phyloP scores from a whole-genome alignment of 2,113 vertebrate genomes.

The Isichthys henryi region DNA sequence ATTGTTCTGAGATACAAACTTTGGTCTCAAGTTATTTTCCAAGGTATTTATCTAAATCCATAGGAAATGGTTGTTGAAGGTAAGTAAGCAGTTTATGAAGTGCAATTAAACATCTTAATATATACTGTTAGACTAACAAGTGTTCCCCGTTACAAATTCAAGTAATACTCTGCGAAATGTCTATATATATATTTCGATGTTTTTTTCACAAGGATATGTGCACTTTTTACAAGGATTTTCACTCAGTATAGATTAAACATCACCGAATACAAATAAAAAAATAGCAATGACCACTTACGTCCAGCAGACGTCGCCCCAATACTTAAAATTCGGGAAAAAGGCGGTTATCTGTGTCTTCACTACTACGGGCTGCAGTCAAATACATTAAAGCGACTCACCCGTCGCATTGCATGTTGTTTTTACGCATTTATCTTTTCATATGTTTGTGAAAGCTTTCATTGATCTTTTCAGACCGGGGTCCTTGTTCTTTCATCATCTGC shows the following conservation, averaged over 20 bases:
- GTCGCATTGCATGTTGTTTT: background rate
- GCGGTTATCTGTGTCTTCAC: background rate
- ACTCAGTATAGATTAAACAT: background rate
- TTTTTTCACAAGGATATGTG: background rate
- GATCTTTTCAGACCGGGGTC: background rate
- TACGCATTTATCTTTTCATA: background rate
- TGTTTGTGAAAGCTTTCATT: background rate
- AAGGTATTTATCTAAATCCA: background rate
- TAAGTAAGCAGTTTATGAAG: background rate
- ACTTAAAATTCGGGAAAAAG: background rate
- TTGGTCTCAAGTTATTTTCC: too few species aligned
- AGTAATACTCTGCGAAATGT: background rate
- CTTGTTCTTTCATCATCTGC: background rate
- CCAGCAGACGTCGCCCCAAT: conserved; percentile 13
- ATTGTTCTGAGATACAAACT: too few species aligned
- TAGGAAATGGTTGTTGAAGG: background rate
- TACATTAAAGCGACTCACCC: background rate
- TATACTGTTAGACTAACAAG: background rate
- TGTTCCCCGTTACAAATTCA: background rate
- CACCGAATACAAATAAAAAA: background rate
- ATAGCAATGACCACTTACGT: background rate
- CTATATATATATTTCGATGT: background rate
- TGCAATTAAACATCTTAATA: background rate
- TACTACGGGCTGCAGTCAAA: too few species aligned
- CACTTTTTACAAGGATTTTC: background rate